A percentile compares a stretch with the other conserved stretches of the same genome.
Evolutionary conservation across 2,113 vertebrate species (phyloP).

Genomic region (Phoenicopterus ruber): DNA sequence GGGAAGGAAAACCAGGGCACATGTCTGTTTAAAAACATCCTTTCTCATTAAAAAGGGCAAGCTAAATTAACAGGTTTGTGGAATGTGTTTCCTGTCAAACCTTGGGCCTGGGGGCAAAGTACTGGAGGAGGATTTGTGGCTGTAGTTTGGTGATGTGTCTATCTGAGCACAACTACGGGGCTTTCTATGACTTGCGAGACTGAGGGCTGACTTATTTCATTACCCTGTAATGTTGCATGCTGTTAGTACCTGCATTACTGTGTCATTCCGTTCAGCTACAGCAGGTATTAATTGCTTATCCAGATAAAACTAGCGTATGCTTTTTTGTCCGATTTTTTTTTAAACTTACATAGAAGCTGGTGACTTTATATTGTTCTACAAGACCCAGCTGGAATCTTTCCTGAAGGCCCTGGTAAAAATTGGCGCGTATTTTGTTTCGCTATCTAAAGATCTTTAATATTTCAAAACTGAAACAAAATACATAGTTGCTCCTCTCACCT

Average conservation of each 20-base stretch:
- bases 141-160: background rate
- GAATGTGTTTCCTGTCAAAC: conserved; percentile 17
- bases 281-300: background rate
- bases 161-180: background rate
- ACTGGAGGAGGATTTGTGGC: background rate
- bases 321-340: background rate
- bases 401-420: background rate
- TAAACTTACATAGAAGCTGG: background rate
- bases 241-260: background rate
- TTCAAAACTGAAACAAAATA: background rate
- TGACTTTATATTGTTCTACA: background rate
- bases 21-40: conserved; percentile 21
- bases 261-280: background rate
- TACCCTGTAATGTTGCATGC: background rate
- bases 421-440: background rate
- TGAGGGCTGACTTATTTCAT: background rate
- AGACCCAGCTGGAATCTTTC: background rate
- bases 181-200: background rate
- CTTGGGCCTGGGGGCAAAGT: background rate
- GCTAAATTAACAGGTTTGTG: conserved; percentile 32
- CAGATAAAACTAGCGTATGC: background rate
- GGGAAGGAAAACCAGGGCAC: conserved; percentile 2
- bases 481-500: background rate
- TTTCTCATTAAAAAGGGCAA: conserved; percentile 22
- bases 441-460: conserved; percentile 38